Evolutionary conservation across 2,113 vertebrate species (phyloP), one percentile per base, ranked within the genome.

Genomic region (Craseonycteris thonglongyai): DNA sequence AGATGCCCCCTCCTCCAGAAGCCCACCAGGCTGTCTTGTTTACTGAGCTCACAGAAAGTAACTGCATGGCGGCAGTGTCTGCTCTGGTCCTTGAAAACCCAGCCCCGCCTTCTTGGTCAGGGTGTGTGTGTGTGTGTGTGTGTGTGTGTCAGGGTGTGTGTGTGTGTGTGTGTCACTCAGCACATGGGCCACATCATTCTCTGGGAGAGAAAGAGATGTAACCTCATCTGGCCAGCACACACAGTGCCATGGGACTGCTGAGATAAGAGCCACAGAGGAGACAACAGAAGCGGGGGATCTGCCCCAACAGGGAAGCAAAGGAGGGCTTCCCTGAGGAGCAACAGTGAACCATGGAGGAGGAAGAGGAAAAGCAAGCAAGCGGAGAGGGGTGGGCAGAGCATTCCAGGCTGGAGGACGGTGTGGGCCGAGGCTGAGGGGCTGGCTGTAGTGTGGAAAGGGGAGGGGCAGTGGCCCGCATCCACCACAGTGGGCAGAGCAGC

Each of bases 401-500:
- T 12, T 22, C n/a, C 33, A 42, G 51, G 71, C 58, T 35, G 54
- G 82, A n/a, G 42, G 26, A 63, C 7, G 45, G 76, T 11, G 7
- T 4, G 28, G 33, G n/a, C 14, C 18, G 90, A 91, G 71, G 65
- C 71, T 28, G 2, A 0, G 4, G 6, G 69, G 75, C 45, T 12
- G 21, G 19, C 9, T 12, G 30, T 35, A 19, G 14, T 3, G 3
- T 5, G 22, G 63, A 38, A 22, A 38, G 38, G 10, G 9, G 22
- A 42, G 18, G 2, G n/a, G 30, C 22, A n/a, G 12, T 6, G 56
- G 13, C 2, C 26, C 8, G 22, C 3, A 1, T 35, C 42, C 19
- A 0, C 42, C 19, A 0, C 0, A 12, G 1, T 19, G 35, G 30
- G n/a, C 28, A 33, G 26, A 63, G 66, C 26, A 12, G 49, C 13